A percentile compares a stretch with the other conserved stretches of the same genome.
Conservation (phyloP, 2,797 vertebrate genomes). For the Hephaestus fuliginosus region DNA sequence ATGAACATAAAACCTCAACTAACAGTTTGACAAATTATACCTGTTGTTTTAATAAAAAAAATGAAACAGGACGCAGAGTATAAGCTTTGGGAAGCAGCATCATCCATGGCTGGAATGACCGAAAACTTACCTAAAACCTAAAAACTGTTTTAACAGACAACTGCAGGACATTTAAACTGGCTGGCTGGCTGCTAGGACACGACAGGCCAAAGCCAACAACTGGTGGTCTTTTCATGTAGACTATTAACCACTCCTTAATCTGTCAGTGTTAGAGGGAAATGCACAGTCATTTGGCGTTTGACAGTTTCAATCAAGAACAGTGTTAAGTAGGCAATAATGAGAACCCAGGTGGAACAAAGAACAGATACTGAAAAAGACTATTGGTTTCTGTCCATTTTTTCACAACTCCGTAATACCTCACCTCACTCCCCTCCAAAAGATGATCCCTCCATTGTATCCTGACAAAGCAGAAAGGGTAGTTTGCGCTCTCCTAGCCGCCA, state of each 20-base stretch:
- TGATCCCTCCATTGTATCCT: conserved; percentile 55
- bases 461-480: conserved; percentile 20
- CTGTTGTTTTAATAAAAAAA: not conserved
- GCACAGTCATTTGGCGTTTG: conserved; percentile 30
- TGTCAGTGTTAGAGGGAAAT: conserved; percentile 19
- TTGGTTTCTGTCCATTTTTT: conserved; percentile 33
- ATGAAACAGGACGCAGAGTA: not conserved
- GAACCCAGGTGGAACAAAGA: conserved; percentile 54
- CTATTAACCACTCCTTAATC: not conserved
- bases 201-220: not conserved
- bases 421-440: conserved; percentile 58
- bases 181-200: conserved; percentile 30
- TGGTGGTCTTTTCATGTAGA: conserved; percentile 1
- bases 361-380: conserved; percentile 34
- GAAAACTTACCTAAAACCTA: not conserved
- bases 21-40: not conserved
- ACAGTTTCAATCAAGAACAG: conserved; percentile 28
- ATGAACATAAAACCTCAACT: not conserved
- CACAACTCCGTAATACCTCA: not conserved
- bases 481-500: not conserved
- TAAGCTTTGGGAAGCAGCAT: not conserved
- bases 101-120: conserved; percentile 1
- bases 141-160: not conserved
- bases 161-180: not conserved
- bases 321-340: conserved; percentile 37